A percentile compares a stretch with the other conserved stretches of the same genome.
Conservation (phyloP, 1,140 invertebrate genomes). For the Physella acuta region DNA sequence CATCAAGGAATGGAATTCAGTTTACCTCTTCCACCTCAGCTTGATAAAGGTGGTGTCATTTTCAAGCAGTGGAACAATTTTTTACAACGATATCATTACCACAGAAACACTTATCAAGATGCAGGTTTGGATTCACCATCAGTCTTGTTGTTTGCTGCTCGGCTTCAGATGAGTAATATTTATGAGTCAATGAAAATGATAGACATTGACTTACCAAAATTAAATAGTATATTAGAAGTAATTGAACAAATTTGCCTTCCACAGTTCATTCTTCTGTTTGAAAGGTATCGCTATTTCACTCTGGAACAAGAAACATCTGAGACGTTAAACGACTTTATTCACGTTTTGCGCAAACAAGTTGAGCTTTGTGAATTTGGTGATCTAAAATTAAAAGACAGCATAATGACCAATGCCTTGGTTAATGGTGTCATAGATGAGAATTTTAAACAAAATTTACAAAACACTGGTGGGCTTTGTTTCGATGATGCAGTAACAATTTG, state of each 20-base stretch:
- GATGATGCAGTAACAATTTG: constrained; percentile 13
- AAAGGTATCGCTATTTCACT: constrained; percentile 16
- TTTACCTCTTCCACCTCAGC: constrained; percentile 5
- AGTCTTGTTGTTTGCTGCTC: constrained; percentile 7
- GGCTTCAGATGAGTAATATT: not conserved
- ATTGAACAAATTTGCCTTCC: constrained; percentile 14
- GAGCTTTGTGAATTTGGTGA: constrained; percentile 16
- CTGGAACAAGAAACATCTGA: constrained; percentile 6
- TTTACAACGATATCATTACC: constrained; percentile 3
- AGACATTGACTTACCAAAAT: not conserved
- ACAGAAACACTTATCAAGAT: constrained; percentile 3
- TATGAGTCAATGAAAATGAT: not conserved
- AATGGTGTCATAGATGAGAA: constrained; percentile 18
- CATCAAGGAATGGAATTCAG: constrained; percentile 6
- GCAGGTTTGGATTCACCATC: not conserved
- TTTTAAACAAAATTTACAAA: constrained; percentile 10
- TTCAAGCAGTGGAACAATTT: constrained; percentile 10
- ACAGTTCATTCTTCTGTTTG: constrained; percentile 12
- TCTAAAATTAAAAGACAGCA: constrained; percentile 5
- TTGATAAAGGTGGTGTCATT: constrained; percentile 4
- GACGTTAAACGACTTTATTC: constrained; percentile 9
- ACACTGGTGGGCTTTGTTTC: constrained; percentile 4
- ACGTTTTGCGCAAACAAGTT: constrained; percentile 9
- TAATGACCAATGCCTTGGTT: constrained; percentile 7
- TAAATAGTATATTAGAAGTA: constrained; percentile 8